Evolutionary conservation across 2,797 vertebrate species (phyloP).

Genomic region (Garrulus glandarius): DNA sequence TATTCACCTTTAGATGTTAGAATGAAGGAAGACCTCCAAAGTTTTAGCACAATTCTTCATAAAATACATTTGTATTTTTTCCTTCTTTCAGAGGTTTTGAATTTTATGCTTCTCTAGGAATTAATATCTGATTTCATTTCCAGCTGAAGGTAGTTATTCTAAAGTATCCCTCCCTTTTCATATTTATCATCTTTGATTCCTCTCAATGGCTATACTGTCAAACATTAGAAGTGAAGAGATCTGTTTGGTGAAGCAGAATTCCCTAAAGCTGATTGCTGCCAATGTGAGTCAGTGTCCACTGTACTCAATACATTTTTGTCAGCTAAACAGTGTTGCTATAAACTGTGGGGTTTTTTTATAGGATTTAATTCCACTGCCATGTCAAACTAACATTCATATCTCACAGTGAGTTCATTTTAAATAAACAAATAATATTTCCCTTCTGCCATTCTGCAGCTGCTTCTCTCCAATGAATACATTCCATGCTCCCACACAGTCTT

Average conservation of each 20-base stretch:
- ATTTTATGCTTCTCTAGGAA: background rate
- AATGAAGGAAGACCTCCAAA: slow-evolving; percentile 23
- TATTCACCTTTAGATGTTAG: slow-evolving; percentile 20
- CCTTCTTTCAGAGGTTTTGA: background rate
- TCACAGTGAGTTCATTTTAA: background rate
- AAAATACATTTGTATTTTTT: background rate
- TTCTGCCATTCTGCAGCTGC: background rate
- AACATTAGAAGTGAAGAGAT: background rate
- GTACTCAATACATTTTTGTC: background rate
- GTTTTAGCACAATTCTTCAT: background rate
- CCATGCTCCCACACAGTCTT: background rate
- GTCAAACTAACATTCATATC: background rate
- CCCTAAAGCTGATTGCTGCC: slow-evolving; percentile 47
- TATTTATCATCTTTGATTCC: background rate
- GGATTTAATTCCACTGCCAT: slow-evolving; percentile 8
- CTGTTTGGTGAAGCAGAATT: background rate
- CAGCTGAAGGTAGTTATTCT: background rate
- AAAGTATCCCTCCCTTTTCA: background rate
- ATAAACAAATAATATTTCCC: background rate
- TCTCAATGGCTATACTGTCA: background rate
- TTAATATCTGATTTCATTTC: background rate
- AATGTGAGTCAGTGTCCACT: background rate
- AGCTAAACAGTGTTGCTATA: slow-evolving; percentile 9
- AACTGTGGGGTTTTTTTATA: background rate
- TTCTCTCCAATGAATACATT: background rate